Conservation (phyloP, 2,113 vertebrate species). For the Oryzias woworae region DNA sequence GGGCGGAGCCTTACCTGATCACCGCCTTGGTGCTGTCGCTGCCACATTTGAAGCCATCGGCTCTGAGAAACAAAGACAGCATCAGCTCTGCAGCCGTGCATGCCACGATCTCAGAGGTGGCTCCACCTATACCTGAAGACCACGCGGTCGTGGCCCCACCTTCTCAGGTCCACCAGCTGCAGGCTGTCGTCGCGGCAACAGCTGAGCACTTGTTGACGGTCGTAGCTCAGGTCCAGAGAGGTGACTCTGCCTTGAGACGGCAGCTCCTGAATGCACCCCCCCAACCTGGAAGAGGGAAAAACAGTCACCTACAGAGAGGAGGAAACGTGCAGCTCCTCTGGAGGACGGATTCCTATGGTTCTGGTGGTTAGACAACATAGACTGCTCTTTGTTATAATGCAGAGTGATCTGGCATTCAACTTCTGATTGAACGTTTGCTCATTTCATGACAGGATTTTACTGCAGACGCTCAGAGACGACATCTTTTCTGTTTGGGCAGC, state of each 20-base stretch:
- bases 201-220: conserved; percentile 84
- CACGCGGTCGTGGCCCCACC: conserved; percentile 72
- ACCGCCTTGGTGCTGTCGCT: conserved; percentile 90
- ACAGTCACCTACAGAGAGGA: too few relatives aligned
- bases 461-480: too few relatives aligned
- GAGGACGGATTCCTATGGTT: too few relatives aligned
- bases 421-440: too few relatives aligned
- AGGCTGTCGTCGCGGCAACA: conserved; percentile 87
- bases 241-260: conserved; percentile 83
- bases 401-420: too few relatives aligned
- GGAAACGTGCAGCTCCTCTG: too few relatives aligned
- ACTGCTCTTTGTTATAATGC: too few relatives aligned
- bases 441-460: too few relatives aligned
- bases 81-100: neutral
- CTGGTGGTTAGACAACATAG: too few relatives aligned
- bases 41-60: conserved; percentile 87
- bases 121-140: conserved; percentile 76
- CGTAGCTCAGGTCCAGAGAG: conserved; percentile 81
- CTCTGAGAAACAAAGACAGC: conserved; percentile 64
- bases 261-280: conserved; percentile 77
- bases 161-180: conserved; percentile 83
- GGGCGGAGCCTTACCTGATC: conserved; percentile 81
- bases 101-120: rapidly evolving
- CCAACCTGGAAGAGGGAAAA: conserved; percentile 60
- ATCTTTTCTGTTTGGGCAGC: too few relatives aligned